Evolutionary conservation across 2,113 vertebrate species (phyloP), one percentile per base, ranked within the genome.

Genomic region (Athene cunicularia): DNA sequence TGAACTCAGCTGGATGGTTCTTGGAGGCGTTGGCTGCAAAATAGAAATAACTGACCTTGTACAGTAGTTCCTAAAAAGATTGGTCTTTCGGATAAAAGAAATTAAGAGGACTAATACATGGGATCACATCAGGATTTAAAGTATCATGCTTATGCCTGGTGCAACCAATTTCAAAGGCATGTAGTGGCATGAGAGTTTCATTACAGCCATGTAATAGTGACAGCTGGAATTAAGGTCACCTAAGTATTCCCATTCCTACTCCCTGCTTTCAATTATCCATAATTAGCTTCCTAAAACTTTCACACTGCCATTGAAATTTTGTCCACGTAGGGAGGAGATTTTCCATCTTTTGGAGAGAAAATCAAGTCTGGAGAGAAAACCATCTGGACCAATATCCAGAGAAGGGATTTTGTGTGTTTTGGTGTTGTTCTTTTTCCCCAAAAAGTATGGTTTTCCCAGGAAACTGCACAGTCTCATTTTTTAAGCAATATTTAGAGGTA

Each of bases 221-320:
- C 67, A 92, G 43, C 88, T 95, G 73, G 92, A 93, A 96, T 97
- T 95, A 97, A 95, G 97, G 93, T 94, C 95, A 96, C 91, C 62
- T 85, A 27, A 82, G 88, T 80, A 89, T 95, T 82, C 73, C 81
- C 86, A 60, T 88, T 90, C 91, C 86, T 85, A 75, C 93, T 95
- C 73, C 83, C 86, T 56, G 76, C 86, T 96, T 95, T 85, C 94
- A 97, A 94, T 95, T 97, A 90, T 81, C 94, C 49, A 9, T 95
- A 96, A 97, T 97, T 93, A 95, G 17, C 88, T 95, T 37, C 83
- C 82, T 74, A 79, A 93, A 95, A 96, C 97, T 96, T 97, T 97
- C 96, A 96, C 92, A 86, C 76, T 86, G 90, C 82, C 70, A 68
- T 41, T 77, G 81, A 93, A 84, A 63, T 86, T 93, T 77, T 86